phyloP scores from a whole-genome alignment of 2,888 invertebrate genomes.

The Rhaphigaster nebulosa region DNA sequence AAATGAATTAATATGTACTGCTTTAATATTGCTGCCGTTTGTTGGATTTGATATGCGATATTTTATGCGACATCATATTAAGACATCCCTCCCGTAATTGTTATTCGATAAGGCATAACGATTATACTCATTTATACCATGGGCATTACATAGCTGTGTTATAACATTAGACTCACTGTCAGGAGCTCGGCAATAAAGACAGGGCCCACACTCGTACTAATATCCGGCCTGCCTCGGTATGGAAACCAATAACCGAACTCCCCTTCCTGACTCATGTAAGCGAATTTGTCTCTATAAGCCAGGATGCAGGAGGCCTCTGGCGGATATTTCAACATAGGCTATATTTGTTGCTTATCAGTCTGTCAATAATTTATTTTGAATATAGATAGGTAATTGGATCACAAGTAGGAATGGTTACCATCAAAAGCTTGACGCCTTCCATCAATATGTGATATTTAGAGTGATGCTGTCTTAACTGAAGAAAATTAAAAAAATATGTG shows the following conservation, averaged over 20 bases:
- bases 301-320: not conserved
- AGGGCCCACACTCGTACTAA: not conserved
- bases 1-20: too few species aligned
- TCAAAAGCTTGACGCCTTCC: too few species aligned
- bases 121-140: not conserved
- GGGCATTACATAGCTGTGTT: not conserved
- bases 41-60: too few species aligned
- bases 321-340: not conserved
- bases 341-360: not conserved
- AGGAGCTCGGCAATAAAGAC: not conserved
- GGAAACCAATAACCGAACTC: slow-evolving; percentile 16
- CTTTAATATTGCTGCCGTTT: too few species aligned
- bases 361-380: not conserved
- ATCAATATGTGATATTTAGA: too few species aligned
- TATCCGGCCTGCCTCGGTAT: slow-evolving; percentile 29
- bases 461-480: too few species aligned
- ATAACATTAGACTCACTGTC: not conserved
- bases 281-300: not conserved
- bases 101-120: too few species aligned
- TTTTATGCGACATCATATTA: too few species aligned
- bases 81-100: too few species aligned
- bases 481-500: too few species aligned
- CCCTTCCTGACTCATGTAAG: not conserved
- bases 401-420: not conserved
- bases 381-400: not conserved